phyloP scores from a whole-genome alignment of 2,113 vertebrate species.

The Verasper variegatus region DNA sequence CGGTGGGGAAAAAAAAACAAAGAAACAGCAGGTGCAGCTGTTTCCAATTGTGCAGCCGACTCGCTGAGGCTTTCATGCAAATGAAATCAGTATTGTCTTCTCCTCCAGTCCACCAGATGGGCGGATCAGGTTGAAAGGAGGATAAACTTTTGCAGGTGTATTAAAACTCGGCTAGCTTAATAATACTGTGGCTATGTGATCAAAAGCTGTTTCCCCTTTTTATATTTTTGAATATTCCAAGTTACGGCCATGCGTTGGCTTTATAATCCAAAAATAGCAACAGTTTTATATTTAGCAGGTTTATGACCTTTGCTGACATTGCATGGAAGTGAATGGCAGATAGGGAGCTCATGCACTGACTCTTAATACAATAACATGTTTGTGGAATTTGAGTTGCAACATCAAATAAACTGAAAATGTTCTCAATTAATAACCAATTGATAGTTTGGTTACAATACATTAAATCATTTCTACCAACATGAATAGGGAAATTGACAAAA shows the following conservation, averaged over 20 bases:
- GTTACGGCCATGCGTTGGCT: slow-evolving; percentile 14
- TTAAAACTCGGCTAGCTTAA: slow-evolving; percentile 44
- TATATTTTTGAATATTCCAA: slow-evolving; percentile 15
- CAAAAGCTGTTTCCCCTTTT: slow-evolving; percentile 22
- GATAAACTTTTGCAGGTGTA: slow-evolving; percentile 51
- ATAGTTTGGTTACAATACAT: too few species aligned
- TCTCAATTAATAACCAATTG: too few species aligned
- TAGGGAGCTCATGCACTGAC: too few species aligned
- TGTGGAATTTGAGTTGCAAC: too few species aligned
- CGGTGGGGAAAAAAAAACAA: slow-evolving; percentile 18
- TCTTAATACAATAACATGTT: too few species aligned
- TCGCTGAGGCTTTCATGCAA: slow-evolving; percentile 67
- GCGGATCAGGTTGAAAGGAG: slow-evolving; percentile 61
- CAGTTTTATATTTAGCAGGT: background rate
- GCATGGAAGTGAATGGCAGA: too few species aligned
- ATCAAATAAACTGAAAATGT: too few species aligned
- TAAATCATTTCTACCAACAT: too few species aligned
- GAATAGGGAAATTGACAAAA: too few species aligned
- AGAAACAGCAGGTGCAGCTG: slow-evolving; percentile 60
- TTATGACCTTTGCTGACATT: too few species aligned
- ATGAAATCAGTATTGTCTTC: slow-evolving; percentile 63
- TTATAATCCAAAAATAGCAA: slow-evolving; percentile 4
- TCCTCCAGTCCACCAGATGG: slow-evolving; percentile 63
- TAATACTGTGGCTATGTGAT: slow-evolving; percentile 45
- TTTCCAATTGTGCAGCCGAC: slow-evolving; percentile 55